Base-by-base conservation (phyloP, 1,140 invertebrate species). In the Procambarus virginalis region DNA sequence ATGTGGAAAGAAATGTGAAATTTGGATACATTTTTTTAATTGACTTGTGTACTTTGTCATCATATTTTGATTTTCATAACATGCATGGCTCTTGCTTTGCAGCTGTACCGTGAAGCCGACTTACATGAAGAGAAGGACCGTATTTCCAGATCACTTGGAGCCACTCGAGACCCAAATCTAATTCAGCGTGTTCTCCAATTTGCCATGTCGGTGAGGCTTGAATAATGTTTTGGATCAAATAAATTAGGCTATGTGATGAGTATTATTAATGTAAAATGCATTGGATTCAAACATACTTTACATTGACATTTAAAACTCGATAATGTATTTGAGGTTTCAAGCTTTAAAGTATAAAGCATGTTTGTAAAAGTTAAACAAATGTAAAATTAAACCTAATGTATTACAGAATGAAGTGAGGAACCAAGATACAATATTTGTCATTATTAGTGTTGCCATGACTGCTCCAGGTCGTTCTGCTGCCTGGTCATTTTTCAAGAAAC, bases 101-200 rank as follows among this genome's bases (percentile, higher is more conserved):
- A 96, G 95, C 94, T 99, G 79, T 98, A 98, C 94, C 95, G 96
- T 91, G 96, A 96, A 68, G 95, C 96, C 10, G 97, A 98, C 94
- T 95, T 99, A 82, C 97, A 98, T 90, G 98, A 99, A 94, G 98
- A 99, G 93, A 98, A 98, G 93, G 96, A 98, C 93, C 95, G 98
- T 92, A 97, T 99, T 92, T 95, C 97, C 46, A 94, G 96, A 73
- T 95, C 97, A 0, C 95, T 99, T 34, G 98, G 97, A 48, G 95
- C 96, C 64, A 86, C 84, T 34, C 95, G 95, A 76, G 96, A 98
- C 93, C 94, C 95, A 3, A 94, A 94, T 48, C 94, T 98, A 46
- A 94, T 99, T 70, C 94, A 95, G 8, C 95, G 96, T 93, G 97
- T 98, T n/a, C 94, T 99, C 0, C 95, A 98, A 58, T 99, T 99